Conservation (phyloP, 2,888 invertebrate species). For the Galeopsomyia nigrocyanea region DNA sequence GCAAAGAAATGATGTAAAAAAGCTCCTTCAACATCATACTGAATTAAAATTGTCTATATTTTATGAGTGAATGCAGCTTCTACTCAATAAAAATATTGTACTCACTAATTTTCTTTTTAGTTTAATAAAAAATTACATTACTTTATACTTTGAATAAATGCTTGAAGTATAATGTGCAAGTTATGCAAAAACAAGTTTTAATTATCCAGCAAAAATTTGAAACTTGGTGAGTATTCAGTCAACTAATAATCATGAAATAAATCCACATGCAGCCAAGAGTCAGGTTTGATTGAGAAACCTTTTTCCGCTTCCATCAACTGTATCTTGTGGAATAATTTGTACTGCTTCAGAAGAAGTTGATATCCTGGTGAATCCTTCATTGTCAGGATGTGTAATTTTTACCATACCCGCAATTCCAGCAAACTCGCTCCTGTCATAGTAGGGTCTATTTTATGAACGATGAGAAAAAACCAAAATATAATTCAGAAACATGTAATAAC, state of each 20-base stretch:
- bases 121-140: too few species aligned
- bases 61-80: conserved; percentile 11
- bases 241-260: conserved; percentile 7
- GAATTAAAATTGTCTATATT: conserved; percentile 13
- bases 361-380: conserved; percentile 63
- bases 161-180: too few species aligned
- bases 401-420: conserved; percentile 81
- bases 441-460: conserved; percentile 52
- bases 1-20: conserved; percentile 42
- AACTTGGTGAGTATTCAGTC: conserved; percentile 13
- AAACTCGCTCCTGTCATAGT: conserved; percentile 75
- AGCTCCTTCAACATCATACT: conserved; percentile 14
- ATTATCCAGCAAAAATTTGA: not conserved
- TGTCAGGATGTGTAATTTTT: conserved; percentile 78
- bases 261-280: conserved; percentile 58
- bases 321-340: conserved; percentile 60
- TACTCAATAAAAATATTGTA: not conserved
- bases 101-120: not conserved
- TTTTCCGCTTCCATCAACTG: conserved; percentile 63
- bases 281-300: conserved; percentile 59
- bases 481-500: not conserved
- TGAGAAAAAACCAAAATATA: conserved; percentile 2
- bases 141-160: too few species aligned
- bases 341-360: conserved; percentile 58
- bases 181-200: too few species aligned